phyloP scores from a whole-genome alignment of 2,888 invertebrate genomes.

The Orthosia incerta region DNA sequence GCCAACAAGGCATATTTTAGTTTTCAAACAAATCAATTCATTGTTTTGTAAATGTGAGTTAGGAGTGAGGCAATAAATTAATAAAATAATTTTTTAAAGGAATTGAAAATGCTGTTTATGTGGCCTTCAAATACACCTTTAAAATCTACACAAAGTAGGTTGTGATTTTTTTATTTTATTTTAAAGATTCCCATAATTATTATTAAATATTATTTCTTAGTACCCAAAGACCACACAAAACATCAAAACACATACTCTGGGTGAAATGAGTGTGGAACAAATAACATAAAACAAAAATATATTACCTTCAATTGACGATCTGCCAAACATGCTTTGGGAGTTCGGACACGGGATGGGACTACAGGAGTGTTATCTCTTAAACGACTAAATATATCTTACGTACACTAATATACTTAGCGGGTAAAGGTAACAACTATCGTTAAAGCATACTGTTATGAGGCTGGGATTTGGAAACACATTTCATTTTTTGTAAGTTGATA shows the following conservation, averaged over 20 bases:
- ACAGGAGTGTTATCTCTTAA: conserved; percentile 71
- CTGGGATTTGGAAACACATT: conserved; percentile 40
- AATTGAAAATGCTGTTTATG: conserved; percentile 13
- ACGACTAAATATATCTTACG: conserved; percentile 62
- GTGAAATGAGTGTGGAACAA: conserved; percentile 67
- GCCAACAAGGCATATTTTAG: conserved; percentile 37
- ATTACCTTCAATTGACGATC: conserved; percentile 86
- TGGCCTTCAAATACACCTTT: conserved; percentile 23
- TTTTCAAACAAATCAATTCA: conserved; percentile 33
- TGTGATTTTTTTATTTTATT: too few species aligned
- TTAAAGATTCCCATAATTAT: too few species aligned
- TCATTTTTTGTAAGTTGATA: background rate
- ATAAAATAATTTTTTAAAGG: conserved; percentile 34
- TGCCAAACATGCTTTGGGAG: conserved; percentile 87
- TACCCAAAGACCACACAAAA: conserved; percentile 41
- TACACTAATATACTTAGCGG: conserved; percentile 71
- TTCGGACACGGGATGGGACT: conserved; percentile 75
- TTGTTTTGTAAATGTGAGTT: conserved; percentile 48
- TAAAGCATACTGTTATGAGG: conserved; percentile 75
- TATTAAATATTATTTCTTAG: too few species aligned
- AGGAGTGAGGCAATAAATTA: conserved; percentile 53
- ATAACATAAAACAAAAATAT: conserved; percentile 79
- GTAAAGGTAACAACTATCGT: conserved; percentile 75
- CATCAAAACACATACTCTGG: conserved; percentile 25
- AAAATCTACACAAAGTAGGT: too few species aligned